Conservation (phyloP, 2,888 invertebrate genomes). For the Zaprionus bogoriensis region DNA sequence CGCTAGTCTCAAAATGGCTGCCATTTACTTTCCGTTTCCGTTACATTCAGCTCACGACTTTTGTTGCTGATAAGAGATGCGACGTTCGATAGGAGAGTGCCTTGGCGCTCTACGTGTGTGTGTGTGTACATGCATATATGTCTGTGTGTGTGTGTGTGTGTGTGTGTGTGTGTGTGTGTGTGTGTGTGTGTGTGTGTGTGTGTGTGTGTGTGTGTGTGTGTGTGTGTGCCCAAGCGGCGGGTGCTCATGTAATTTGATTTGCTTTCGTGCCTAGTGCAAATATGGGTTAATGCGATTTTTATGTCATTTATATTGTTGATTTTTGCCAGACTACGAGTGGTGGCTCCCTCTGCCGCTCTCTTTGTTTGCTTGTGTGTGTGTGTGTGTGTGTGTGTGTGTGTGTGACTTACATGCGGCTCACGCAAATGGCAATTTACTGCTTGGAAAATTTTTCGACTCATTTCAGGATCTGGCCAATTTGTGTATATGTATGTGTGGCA, state of each 20-base stretch:
- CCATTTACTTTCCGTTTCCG: constrained; percentile 70
- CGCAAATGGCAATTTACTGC: constrained; percentile 46
- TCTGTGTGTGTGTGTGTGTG: neutral
- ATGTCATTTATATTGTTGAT: constrained; percentile 69
- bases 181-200: neutral
- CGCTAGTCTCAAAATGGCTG: constrained; percentile 55
- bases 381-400: neutral
- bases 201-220: neutral
- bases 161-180: neutral
- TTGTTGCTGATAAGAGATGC: constrained; percentile 59
- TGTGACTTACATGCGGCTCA: constrained; percentile 17
- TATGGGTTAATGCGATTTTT: constrained; percentile 79
- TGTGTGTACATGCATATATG: neutral
- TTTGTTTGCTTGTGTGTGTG: neutral
- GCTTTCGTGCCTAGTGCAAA: constrained; percentile 64
- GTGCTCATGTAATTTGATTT: constrained; percentile 66
- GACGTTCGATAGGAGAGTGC: constrained; percentile 10
- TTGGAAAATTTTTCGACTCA: constrained; percentile 25
- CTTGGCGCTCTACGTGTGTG: too few relatives aligned
- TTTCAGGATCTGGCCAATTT: constrained; percentile 19
- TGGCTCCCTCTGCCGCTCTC: neutral
- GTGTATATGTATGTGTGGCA: constrained; percentile 14
- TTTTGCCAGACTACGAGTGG: constrained; percentile 20
- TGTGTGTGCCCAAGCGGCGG: neutral
- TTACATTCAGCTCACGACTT: constrained; percentile 69